Evolutionary conservation across 1,140 invertebrate genomes (phyloP).

Genomic region (Pemphigus obesinymphae): DNA sequence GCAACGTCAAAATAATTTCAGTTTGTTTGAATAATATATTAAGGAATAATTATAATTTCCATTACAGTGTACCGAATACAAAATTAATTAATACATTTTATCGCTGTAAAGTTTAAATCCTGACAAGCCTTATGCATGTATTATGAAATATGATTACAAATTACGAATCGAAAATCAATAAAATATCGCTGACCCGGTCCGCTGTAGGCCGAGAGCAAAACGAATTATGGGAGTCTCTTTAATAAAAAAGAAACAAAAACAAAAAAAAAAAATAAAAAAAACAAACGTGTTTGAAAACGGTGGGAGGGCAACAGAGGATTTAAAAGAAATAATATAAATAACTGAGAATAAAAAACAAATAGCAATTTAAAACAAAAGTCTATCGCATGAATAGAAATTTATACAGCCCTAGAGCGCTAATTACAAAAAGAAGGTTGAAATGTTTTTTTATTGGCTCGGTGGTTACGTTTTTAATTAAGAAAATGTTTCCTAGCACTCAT

Average conservation of each 20-base stretch:
- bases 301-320: neutral
- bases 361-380: constrained; percentile 30
- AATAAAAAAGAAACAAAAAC: no score
- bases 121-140: neutral
- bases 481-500: constrained; percentile 3
- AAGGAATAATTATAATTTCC: neutral
- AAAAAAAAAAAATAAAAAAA: no score
- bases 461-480: constrained; percentile 39
- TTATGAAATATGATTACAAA: neutral
- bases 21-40: neutral
- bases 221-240: neutral
- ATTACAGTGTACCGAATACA: neutral
- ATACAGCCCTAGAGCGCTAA: constrained; percentile 14
- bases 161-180: neutral
- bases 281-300: no score
- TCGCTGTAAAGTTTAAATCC: neutral
- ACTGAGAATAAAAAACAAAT: constrained; percentile 22
- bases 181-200: neutral
- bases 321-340: constrained; percentile 26
- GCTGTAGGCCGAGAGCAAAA: neutral
- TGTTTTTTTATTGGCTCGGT: constrained; percentile 36
- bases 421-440: constrained; percentile 27
- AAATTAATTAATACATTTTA: neutral
- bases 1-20: neutral
- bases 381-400: constrained; percentile 20